phyloP scores from a whole-genome alignment of 2,797 vertebrate species.

The Hoplostethus atlanticus region DNA sequence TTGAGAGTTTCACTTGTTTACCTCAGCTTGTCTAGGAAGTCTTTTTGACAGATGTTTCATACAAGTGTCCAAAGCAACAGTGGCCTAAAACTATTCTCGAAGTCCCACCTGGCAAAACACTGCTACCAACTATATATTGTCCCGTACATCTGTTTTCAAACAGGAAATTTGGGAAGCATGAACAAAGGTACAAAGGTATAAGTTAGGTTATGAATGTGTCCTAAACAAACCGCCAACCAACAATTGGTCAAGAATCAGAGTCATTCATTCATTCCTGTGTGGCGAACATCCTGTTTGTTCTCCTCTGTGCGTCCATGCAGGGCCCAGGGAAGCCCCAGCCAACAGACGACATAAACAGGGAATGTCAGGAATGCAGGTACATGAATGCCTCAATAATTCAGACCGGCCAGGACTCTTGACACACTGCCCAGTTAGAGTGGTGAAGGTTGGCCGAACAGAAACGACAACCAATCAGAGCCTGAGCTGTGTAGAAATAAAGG shows the following conservation, averaged over 20 bases:
- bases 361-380: slow-evolving; percentile 83
- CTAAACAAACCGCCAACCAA: slow-evolving; percentile 55
- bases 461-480: slow-evolving; percentile 38
- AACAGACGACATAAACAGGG: slow-evolving; percentile 65
- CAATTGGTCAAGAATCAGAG: slow-evolving; percentile 60
- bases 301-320: slow-evolving; percentile 46
- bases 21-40: slow-evolving; percentile 17
- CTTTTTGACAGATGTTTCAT: background rate
- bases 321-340: slow-evolving; percentile 64
- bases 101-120: slow-evolving; percentile 19
- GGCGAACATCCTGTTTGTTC: slow-evolving; percentile 83
- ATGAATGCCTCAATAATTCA: slow-evolving; percentile 75
- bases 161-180: slow-evolving; percentile 47
- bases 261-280: slow-evolving; percentile 46
- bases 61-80: slow-evolving; percentile 28
- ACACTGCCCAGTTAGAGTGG: slow-evolving; percentile 54
- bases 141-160: slow-evolving; percentile 7
- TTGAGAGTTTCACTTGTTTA: slow-evolving; percentile 48
- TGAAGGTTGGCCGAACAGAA: slow-evolving; percentile 44
- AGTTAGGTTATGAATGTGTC: slow-evolving; percentile 28
- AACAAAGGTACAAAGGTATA: slow-evolving; percentile 35
- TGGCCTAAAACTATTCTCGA: slow-evolving; percentile 13
- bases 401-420: slow-evolving; percentile 53
- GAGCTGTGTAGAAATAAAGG: slow-evolving; percentile 1
- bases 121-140: background rate